A percentile compares a stretch with the other conserved stretches of the same genome.
Evolutionary conservation across 2,888 invertebrate species (phyloP).

Genomic region (Spodoptera exigua): DNA sequence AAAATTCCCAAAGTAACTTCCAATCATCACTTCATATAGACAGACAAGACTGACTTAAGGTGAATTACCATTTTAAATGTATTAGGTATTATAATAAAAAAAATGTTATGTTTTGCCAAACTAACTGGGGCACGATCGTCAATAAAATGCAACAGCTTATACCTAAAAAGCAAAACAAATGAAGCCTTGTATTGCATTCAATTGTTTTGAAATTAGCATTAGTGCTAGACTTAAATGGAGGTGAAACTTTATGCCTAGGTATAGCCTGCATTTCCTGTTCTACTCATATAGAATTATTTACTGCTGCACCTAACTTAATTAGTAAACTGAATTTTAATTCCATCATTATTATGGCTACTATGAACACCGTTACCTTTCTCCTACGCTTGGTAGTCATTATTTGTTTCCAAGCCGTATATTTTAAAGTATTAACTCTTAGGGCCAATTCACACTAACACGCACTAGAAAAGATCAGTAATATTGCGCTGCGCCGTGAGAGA

Average conservation of each 20-base stretch:
- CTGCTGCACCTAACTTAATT: conserved; percentile 4
- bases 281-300: conserved; percentile 33
- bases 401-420: conserved; percentile 36
- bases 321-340: not conserved
- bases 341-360: too few relatives aligned
- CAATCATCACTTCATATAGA: too few relatives aligned
- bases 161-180: conserved; percentile 23
- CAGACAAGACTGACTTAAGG: not conserved
- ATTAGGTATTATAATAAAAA: not conserved
- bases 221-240: conserved; percentile 64
- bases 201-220: conserved; percentile 32
- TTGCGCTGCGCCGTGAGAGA: too few relatives aligned
- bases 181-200: conserved; percentile 52
- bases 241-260: conserved; percentile 69
- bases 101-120: not conserved
- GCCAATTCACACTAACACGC: too few relatives aligned
- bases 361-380: conserved; percentile 19
- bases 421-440: conserved; percentile 44
- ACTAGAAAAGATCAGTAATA: too few relatives aligned
- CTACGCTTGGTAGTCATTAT: conserved; percentile 8
- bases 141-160: conserved; percentile 14
- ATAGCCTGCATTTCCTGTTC: conserved; percentile 73
- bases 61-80: conserved; percentile 7
- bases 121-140: conserved; percentile 14
- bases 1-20: too few relatives aligned